Evolutionary conservation across 2,888 invertebrate genomes (phyloP).

Genomic region (Leptinotarsa rubiginosa): DNA sequence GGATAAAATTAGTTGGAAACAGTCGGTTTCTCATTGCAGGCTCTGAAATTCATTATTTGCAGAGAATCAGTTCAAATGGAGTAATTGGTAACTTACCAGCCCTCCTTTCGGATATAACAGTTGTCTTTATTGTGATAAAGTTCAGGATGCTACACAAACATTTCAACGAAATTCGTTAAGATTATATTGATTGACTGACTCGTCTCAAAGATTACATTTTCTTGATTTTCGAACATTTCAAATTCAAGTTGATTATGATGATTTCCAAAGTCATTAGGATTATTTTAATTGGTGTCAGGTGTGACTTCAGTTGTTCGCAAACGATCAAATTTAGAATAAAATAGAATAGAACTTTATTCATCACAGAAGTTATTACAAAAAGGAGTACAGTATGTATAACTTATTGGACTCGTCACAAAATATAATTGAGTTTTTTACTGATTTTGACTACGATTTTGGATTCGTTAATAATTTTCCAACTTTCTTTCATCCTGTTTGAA

Average conservation of each 20-base stretch:
- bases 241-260: too few species aligned
- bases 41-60: not conserved
- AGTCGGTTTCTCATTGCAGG: not conserved
- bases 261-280: too few species aligned
- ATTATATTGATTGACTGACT: not conserved
- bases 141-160: not conserved
- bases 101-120: not conserved
- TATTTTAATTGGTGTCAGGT: not conserved
- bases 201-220: not conserved
- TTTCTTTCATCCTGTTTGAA: too few species aligned
- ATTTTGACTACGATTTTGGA: too few species aligned
- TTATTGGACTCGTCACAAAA: too few species aligned
- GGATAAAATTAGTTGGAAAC: not conserved
- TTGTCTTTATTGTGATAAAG: not conserved
- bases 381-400: too few species aligned
- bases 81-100: not conserved
- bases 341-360: too few species aligned
- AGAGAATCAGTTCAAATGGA: not conserved
- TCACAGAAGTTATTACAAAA: too few species aligned
- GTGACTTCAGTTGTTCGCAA: not conserved
- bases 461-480: too few species aligned
- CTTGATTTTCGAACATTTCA: too few species aligned
- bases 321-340: not conserved
- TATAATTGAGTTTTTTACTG: too few species aligned
- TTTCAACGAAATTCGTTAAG: not conserved